Evolutionary conservation across 2,113 vertebrate genomes (phyloP).

Genomic region (Recurvirostra avosetta): DNA sequence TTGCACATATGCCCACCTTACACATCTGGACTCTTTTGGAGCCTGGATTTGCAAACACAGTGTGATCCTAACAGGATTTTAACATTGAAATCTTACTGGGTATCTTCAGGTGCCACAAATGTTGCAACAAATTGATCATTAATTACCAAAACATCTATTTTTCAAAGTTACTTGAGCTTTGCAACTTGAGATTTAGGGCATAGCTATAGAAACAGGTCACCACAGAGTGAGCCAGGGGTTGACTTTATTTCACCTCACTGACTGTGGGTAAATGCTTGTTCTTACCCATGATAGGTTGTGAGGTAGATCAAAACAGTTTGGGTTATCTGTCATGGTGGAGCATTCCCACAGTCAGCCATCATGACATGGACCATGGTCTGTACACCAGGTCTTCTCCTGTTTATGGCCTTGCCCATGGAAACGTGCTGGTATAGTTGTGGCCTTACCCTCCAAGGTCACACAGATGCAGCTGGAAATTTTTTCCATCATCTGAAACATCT

Average conservation of each 20-base stretch:
- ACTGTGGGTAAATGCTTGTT: not conserved
- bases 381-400: not conserved
- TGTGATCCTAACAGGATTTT: not conserved
- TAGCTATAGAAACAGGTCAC: not conserved
- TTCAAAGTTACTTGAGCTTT: not conserved
- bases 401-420: not conserved
- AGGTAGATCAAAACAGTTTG: not conserved
- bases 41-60: not conserved
- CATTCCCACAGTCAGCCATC: not conserved
- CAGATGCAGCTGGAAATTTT: not conserved
- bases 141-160: not conserved
- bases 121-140: not conserved
- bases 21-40: not conserved
- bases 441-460: not conserved
- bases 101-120: not conserved
- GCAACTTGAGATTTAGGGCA: not conserved
- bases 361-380: not conserved
- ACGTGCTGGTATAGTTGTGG: accelerated
- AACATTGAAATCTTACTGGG: not conserved
- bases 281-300: not conserved
- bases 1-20: not conserved
- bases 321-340: not conserved
- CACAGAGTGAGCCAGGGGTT: not conserved
- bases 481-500: not conserved
- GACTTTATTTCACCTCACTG: not conserved